A percentile compares a stretch with the other conserved stretches of the same genome.
phyloP scores from a whole-genome alignment of 2,888 invertebrate species.

The Standfussiana lucernea region DNA sequence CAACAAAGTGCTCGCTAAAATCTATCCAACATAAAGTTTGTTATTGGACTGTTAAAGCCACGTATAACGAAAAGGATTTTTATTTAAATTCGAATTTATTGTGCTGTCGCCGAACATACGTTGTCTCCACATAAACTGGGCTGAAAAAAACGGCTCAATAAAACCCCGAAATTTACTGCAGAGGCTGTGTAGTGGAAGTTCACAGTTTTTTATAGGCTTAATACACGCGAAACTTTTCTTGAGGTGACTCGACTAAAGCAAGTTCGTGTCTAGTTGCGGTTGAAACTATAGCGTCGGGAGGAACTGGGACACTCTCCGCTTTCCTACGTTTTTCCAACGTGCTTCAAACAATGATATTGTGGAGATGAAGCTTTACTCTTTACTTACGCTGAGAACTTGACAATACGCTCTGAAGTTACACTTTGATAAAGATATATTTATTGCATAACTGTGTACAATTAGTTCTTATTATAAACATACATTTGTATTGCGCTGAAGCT shows the following conservation, averaged over 20 bases:
- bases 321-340: constrained; percentile 72
- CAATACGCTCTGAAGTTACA: constrained; percentile 59
- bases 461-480: no score
- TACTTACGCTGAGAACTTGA: constrained; percentile 70
- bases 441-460: no score
- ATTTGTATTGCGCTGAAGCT: constrained; percentile 51
- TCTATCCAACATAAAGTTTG: constrained; percentile 44
- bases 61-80: constrained; percentile 51
- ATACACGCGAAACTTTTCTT: constrained; percentile 82
- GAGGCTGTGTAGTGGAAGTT: constrained; percentile 73
- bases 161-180: constrained; percentile 76
- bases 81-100: constrained; percentile 64
- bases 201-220: constrained; percentile 79
- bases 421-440: no score
- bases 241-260: constrained; percentile 74
- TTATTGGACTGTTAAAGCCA: constrained; percentile 37
- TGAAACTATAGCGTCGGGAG: constrained; percentile 64
- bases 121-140: constrained; percentile 69
- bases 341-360: constrained; percentile 79
- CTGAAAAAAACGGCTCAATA: constrained; percentile 76
- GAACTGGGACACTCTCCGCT: constrained; percentile 75
- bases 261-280: constrained; percentile 68
- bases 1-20: constrained; percentile 50
- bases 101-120: constrained; percentile 65
- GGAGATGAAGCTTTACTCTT: constrained; percentile 69